Evolutionary conservation across 2,888 invertebrate species (phyloP).

Genomic region (Coelogynopora nodosa): DNA sequence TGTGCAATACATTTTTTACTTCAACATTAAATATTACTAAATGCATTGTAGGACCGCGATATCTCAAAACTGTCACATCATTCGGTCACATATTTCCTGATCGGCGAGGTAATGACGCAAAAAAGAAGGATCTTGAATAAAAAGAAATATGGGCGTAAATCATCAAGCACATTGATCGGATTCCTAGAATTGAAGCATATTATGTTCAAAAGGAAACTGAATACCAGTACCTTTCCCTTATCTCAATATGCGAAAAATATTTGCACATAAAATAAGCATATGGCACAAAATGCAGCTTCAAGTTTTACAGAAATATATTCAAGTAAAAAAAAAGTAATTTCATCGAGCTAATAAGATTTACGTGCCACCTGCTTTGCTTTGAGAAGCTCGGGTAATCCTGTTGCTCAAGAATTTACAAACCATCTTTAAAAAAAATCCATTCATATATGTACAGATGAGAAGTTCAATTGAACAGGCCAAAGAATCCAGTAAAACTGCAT

Average conservation of each 20-base stretch:
- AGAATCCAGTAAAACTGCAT: too few species aligned
- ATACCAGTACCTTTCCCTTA: background rate
- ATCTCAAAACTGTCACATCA: background rate
- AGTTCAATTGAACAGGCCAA: too few species aligned
- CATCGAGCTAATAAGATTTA: too few species aligned
- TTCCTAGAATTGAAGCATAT: background rate
- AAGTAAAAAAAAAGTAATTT: too few species aligned
- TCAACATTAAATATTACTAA: background rate
- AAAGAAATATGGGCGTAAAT: background rate
- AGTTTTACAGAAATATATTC: too few species aligned
- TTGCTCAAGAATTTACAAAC: too few species aligned
- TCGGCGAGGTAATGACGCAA: background rate
- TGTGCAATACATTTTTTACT: background rate
- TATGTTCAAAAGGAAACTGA: background rate
- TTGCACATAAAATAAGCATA: too few species aligned
- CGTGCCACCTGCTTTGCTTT: too few species aligned
- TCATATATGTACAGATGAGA: too few species aligned
- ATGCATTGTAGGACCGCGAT: background rate
- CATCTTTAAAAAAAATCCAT: too few species aligned
- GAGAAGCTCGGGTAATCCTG: too few species aligned
- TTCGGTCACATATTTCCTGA: background rate
- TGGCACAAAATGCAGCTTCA: too few species aligned
- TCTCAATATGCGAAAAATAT: background rate
- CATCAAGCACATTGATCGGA: background rate
- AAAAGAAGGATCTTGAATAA: background rate